These are phyloP conservation scores for Ciconia nigra DNA, from an alignment of 2,797 vertebrate species.

Conservation along the genomic window DNA sequence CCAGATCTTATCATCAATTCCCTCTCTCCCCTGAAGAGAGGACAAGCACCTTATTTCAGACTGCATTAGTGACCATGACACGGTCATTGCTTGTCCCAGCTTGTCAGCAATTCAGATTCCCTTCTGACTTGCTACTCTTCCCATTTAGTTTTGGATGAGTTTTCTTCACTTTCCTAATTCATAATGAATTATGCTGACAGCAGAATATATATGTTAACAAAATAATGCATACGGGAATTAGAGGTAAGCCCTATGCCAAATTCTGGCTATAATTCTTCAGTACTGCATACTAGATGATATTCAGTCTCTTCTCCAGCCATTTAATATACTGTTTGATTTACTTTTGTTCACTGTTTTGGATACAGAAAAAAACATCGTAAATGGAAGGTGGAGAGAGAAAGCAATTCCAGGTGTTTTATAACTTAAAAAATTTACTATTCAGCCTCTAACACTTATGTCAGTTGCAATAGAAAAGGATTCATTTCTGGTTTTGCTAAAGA, in stretches of 20 bases:
- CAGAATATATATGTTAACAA: slow-evolving; percentile 50
- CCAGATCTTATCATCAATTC: slow-evolving; percentile 63
- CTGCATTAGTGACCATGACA: slow-evolving; percentile 22
- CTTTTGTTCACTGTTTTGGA: background rate
- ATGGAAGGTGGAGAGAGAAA: background rate
- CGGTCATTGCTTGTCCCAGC: slow-evolving; percentile 6
- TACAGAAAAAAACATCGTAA: background rate
- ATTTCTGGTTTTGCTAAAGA: background rate
- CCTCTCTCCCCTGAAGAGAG: slow-evolving; percentile 5
- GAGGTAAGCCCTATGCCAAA: slow-evolving; percentile 52
- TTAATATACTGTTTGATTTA: slow-evolving; percentile 21
- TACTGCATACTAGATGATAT: background rate
- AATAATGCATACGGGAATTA: slow-evolving; percentile 65
- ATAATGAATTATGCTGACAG: slow-evolving; percentile 37
- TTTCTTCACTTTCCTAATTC: slow-evolving; percentile 49
- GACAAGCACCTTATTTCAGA: slow-evolving; percentile 39
- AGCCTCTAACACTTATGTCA: background rate
- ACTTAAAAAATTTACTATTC: background rate
- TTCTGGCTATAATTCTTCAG: slow-evolving; percentile 47
- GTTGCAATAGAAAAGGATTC: background rate
- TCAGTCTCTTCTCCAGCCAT: background rate
- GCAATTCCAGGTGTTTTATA: background rate
- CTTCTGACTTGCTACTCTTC: background rate
- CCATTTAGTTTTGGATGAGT: slow-evolving; percentile 55
- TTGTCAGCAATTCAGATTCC: slow-evolving; percentile 49